A percentile compares a stretch with the other conserved stretches of the same genome.
These are phyloP conservation scores for Etheostoma perlongum DNA, from an alignment of 2,797 vertebrate species.

Conservation along the genomic window DNA sequence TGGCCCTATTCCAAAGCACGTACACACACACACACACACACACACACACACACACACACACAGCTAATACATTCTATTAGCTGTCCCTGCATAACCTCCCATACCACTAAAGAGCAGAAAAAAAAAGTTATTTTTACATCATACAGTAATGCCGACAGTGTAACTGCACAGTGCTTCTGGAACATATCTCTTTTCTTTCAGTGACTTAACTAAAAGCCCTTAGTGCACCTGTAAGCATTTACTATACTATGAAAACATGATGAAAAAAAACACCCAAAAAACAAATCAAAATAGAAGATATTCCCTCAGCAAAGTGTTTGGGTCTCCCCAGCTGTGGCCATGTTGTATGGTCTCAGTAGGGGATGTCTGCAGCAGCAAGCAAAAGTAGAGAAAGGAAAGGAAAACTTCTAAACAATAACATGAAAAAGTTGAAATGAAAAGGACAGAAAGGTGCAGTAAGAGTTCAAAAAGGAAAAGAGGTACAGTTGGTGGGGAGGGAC, in stretches of 20 bases:
- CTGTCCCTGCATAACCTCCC: slow-evolving; percentile 65
- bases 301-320: slow-evolving; percentile 6
- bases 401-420: slow-evolving; percentile 8
- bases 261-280: neutral
- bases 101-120: slow-evolving; percentile 58
- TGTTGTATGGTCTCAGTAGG: neutral
- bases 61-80: slow-evolving; percentile 55
- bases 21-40: slow-evolving; percentile 18
- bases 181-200: slow-evolving; percentile 45
- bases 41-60: slow-evolving; percentile 21
- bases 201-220: slow-evolving; percentile 47
- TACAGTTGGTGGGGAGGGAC: neutral
- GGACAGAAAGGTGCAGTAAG: slow-evolving; percentile 6
- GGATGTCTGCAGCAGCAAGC: neutral
- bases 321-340: neutral
- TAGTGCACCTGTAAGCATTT: slow-evolving; percentile 26
- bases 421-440: slow-evolving; percentile 7
- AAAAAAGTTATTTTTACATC: slow-evolving; percentile 56
- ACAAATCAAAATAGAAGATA: slow-evolving; percentile 18
- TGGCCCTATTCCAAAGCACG: slow-evolving; percentile 52
- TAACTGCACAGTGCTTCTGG: slow-evolving; percentile 35
- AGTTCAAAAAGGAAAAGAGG: slow-evolving; percentile 30
- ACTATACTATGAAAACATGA: slow-evolving; percentile 9
- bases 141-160: slow-evolving; percentile 41
- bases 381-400: neutral